Evolutionary conservation across 2,797 vertebrate species (phyloP), one percentile per base, ranked within the genome.

Genomic region (Silurus lanzhouensis): DNA sequence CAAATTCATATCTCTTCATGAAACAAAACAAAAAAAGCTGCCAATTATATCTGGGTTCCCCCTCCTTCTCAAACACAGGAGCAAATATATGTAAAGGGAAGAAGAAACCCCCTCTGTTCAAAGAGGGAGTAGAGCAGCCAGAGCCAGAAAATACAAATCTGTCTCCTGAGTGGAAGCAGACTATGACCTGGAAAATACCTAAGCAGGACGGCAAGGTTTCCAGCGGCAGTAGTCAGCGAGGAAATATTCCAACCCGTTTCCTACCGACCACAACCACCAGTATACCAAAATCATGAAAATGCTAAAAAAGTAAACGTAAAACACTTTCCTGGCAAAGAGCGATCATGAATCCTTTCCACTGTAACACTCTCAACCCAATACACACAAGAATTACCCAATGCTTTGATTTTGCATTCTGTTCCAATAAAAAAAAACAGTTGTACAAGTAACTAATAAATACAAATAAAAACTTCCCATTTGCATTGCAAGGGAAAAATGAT

Each of bases 401-500:
- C 58, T 63, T 22, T 27, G 81, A 15, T 52, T 84, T 84, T 25
- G n/a, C 72, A n/a, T 71, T 6, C 61, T 25, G 31, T 83, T 22
- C 84, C 87, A 82, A 91, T 90, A 91, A 91, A 92, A 31, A 31
- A 38, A 90, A 93, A 92, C 78, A 90, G 94, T 92, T 86, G 82
- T 31, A 81, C 44, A 55, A 87, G 86, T 90, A 77, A 88, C 86
- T 88, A 63, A 87, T 88, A 86, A 87, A 90, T 88, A 38, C 38
- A 38, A 38, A 38, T 4, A 38, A 38, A 38, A 88, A 92, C 83
- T 90, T 66, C 70, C 86, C 87, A 86, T 87, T 87, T 90, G 89
- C 88, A 86, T 87, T 89, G 72, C 86, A 90, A 91, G 90, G 92
- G 92, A 92, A 88, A 91, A 91, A 90, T 90, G 91, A 92, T 91